These are phyloP conservation scores for Neopelma chrysocephalum DNA, from an alignment of 2,797 vertebrate species.

Conservation along the genomic window DNA sequence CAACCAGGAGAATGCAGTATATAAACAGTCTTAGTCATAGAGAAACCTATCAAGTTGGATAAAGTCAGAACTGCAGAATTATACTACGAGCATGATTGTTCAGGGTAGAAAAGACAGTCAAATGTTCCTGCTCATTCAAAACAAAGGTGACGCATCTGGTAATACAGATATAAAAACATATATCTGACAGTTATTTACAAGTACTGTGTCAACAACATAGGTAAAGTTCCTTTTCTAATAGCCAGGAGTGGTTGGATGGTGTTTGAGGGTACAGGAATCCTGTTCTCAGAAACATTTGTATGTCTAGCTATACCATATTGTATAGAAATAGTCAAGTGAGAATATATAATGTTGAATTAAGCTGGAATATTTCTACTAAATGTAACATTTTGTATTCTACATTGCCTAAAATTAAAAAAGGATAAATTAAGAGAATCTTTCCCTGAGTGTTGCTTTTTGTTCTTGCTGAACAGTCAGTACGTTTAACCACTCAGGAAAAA, in stretches of 20 bases:
- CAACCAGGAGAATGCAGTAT: background rate
- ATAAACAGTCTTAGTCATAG: background rate
- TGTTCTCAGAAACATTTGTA: background rate
- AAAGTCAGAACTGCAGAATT: background rate
- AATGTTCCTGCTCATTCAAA: background rate
- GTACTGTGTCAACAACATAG: background rate
- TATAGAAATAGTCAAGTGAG: background rate
- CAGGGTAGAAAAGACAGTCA: background rate
- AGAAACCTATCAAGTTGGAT: background rate
- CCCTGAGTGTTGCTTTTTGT: background rate
- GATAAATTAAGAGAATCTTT: background rate
- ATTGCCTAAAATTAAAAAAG: background rate
- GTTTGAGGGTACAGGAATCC: background rate
- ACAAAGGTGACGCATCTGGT: background rate
- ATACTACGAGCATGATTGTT: background rate
- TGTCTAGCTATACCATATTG: background rate
- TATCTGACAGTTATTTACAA: background rate
- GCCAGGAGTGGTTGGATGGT: too few species aligned
- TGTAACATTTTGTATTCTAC: background rate
- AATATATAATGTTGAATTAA: background rate
- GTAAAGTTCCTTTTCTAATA: background rate
- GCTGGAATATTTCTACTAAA: background rate
- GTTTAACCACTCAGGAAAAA: background rate
- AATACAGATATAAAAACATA: background rate
- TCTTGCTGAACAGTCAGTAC: background rate